Evolutionary conservation across 1,140 invertebrate species (phyloP), one percentile per base, ranked within the genome.

Genomic region (Nephila pilipes): DNA sequence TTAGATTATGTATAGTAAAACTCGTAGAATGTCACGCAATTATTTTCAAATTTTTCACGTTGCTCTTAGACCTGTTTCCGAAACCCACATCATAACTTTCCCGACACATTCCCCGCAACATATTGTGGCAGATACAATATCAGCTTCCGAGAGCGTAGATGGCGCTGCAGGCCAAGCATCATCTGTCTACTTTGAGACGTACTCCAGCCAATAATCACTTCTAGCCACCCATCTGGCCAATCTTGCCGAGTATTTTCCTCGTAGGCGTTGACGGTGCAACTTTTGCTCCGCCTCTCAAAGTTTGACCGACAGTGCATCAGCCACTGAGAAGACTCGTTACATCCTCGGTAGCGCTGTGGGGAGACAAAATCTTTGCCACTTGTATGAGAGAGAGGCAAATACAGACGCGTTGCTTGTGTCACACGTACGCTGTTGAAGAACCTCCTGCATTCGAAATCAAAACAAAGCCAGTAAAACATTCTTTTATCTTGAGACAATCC

Each of bases 321-420:
- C 92, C 92, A 93, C 12, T 83, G 55, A 57, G 25, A 83, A 69
- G 20, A 10, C n/a, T 20, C 38, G 92, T 93, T 93, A 93, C 87
- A 93, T 81, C 65, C 18, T 10, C 14, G 10, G 83, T 65, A 65
- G 36, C 20, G 89, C 2, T n/a, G 16, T n/a, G 32, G 58, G 38
- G 36, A 69, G 46, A 80, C 46, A 57, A 79, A 90, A 79, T 90
- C 88, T 36, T 57, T 32, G 46, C 88, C 38, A 57, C 88, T 79
- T 90, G 46, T 83, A 55, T 20, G 63, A 89, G 87, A 46, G 46
- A 32, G 58, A 63, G 22, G 55, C 85, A 32, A 60, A 54, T 18
- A 60, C 85, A 87, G 85, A 16, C 80, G 85, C 54, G 55, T 75
- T 75, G 69, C 29, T 32, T 75, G 69, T 29, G 69, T 32, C 69